Evolutionary conservation across 2,113 vertebrate genomes (phyloP).

Genomic region (Pyrgilauda ruficollis): DNA sequence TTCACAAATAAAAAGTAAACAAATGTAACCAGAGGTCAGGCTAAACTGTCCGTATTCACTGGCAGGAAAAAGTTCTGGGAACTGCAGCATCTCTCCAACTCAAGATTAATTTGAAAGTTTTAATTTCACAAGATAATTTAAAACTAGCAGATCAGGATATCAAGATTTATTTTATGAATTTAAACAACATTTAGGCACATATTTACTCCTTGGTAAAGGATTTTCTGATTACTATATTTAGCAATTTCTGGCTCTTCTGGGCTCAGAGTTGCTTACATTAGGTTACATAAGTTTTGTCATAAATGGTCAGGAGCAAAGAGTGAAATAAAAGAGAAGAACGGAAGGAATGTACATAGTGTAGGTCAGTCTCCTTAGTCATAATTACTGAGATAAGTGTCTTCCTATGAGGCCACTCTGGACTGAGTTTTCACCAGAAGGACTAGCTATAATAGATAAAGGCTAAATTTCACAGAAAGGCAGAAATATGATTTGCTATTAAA

Average conservation of each 20-base stretch:
- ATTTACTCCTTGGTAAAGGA: not conserved
- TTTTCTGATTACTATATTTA: not conserved
- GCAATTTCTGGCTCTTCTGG: not conserved
- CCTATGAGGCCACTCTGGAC: not conserved
- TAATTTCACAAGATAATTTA: conserved; percentile 15
- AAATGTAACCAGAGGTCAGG: not conserved
- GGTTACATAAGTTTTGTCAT: not conserved
- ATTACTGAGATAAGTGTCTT: not conserved
- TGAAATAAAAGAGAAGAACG: not conserved
- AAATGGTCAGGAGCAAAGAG: not conserved
- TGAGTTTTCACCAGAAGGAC: not conserved
- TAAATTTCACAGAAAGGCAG: not conserved
- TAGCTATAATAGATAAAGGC: not conserved
- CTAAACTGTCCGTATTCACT: not conserved
- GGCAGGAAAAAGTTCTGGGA: not conserved
- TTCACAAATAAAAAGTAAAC: conserved; percentile 15
- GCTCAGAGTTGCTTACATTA: not conserved
- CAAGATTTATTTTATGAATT: not conserved
- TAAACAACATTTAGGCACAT: not conserved
- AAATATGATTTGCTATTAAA: not conserved
- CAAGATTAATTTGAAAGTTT: not conserved
- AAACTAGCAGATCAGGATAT: not conserved
- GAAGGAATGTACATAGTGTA: not conserved
- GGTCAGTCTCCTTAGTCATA: not conserved
- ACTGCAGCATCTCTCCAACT: not conserved